phyloP scores from a whole-genome alignment of 2,113 vertebrate species.

The Thunnus maccoyii region DNA sequence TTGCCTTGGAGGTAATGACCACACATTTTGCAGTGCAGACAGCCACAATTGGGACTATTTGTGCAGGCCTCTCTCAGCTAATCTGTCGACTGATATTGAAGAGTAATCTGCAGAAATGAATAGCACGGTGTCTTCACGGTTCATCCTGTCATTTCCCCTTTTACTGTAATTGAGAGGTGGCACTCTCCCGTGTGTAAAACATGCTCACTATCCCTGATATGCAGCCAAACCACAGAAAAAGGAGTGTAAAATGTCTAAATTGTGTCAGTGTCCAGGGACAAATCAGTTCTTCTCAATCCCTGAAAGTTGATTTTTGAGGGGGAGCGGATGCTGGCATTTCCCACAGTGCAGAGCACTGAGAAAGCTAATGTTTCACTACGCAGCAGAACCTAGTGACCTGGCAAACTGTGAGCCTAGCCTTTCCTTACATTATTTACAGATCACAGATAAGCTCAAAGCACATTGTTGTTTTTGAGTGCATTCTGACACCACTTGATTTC shows the following conservation, averaged over 20 bases:
- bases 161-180: conserved; percentile 70
- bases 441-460: not conserved
- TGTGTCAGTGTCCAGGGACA: conserved; percentile 26
- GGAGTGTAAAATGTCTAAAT: not conserved
- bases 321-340: not conserved
- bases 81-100: conserved; percentile 59
- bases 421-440: not conserved
- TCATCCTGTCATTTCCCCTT: conserved; percentile 55
- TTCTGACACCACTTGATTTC: not conserved
- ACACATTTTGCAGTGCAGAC: conserved; percentile 64
- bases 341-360: not conserved
- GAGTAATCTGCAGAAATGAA: conserved; percentile 67
- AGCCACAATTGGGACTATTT: conserved; percentile 73
- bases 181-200: conserved; percentile 74
- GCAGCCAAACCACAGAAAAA: conserved; percentile 4
- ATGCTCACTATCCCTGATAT: conserved; percentile 11
- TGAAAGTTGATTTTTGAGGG: conserved; percentile 19
- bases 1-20: conserved; percentile 52
- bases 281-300: not conserved
- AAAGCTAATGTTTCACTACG: too few relatives aligned
- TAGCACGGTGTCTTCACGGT: conserved; percentile 30
- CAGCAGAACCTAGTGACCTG: not conserved
- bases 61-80: conserved; percentile 52
- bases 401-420: not conserved
- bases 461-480: not conserved